These are phyloP conservation scores for Drosophila punjabiensis DNA, from an alignment of 1,140 invertebrate genomes.

Conservation along the genomic window DNA sequence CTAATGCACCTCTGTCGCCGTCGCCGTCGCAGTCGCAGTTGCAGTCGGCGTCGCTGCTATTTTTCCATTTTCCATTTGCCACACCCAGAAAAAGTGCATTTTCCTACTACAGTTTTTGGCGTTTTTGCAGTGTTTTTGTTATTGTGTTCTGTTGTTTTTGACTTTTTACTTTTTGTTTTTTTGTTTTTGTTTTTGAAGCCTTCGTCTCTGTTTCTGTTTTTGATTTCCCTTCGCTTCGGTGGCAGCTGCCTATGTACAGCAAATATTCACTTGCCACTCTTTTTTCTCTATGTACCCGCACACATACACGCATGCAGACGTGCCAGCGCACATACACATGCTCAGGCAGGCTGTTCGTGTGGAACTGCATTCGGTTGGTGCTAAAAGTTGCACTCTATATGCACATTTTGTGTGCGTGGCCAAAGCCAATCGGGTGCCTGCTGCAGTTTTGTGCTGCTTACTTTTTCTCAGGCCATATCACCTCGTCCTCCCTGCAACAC, in stretches of 20 bases:
- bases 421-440: slow-evolving; percentile 81
- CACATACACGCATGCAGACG: slow-evolving; percentile 23
- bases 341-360: slow-evolving; percentile 47
- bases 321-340: slow-evolving; percentile 17
- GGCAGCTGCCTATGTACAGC: slow-evolving; percentile 69
- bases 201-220: slow-evolving; percentile 47
- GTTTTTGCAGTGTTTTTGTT: slow-evolving; percentile 60
- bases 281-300: slow-evolving; percentile 56
- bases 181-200: slow-evolving; percentile 36
- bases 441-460: slow-evolving; percentile 68
- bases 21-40: slow-evolving; percentile 6
- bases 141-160: slow-evolving; percentile 38
- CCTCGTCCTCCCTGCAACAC: background rate
- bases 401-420: slow-evolving; percentile 83
- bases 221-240: slow-evolving; percentile 49
- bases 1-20: slow-evolving; percentile 72
- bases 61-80: slow-evolving; percentile 59
- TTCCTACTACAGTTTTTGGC: slow-evolving; percentile 75
- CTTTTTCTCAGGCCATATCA: slow-evolving; percentile 49
- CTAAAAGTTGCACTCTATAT: slow-evolving; percentile 85
- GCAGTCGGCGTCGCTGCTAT: slow-evolving; percentile 21
- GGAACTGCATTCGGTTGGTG: slow-evolving; percentile 84
- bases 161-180: slow-evolving; percentile 21
- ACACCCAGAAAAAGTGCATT: slow-evolving; percentile 83
- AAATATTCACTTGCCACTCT: slow-evolving; percentile 76